phyloP scores from a whole-genome alignment of 2,113 vertebrate species.

The Machaerirhynchus nigripectus region DNA sequence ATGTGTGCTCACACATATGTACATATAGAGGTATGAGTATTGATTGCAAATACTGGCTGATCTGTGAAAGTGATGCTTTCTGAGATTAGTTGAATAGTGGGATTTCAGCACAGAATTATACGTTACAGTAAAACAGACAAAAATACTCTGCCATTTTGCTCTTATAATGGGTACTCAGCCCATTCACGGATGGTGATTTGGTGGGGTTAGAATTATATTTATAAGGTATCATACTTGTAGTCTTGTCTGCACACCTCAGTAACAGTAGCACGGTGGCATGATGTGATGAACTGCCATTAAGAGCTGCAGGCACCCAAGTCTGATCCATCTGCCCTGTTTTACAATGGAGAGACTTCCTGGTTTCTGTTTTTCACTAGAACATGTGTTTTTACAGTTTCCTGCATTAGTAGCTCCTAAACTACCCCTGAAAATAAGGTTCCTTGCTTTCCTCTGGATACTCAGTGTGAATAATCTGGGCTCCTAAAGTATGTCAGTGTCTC shows the following conservation, averaged over 20 bases:
- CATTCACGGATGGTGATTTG: not conserved
- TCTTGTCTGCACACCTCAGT: not conserved
- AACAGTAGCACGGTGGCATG: not conserved
- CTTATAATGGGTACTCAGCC: not conserved
- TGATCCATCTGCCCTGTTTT: not conserved
- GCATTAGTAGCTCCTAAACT: not conserved
- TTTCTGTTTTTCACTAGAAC: not conserved
- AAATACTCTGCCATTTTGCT: not conserved
- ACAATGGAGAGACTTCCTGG: not conserved
- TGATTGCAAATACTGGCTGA: not conserved
- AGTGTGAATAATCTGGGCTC: not conserved
- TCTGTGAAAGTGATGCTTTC: not conserved
- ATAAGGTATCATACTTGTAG: not conserved
- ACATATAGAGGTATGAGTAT: not conserved
- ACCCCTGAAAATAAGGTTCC: not conserved
- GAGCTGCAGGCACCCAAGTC: not conserved
- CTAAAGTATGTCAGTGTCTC: not conserved
- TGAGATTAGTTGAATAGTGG: not conserved
- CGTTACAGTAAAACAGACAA: not conserved
- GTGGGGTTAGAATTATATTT: not conserved
- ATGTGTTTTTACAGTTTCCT: not conserved
- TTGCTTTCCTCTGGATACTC: not conserved
- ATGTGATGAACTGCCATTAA: not conserved
- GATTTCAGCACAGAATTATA: not conserved
- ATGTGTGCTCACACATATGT: not conserved